Evolutionary conservation across 1,140 invertebrate genomes (phyloP).

Genomic region (Hyles euphorbiae): DNA sequence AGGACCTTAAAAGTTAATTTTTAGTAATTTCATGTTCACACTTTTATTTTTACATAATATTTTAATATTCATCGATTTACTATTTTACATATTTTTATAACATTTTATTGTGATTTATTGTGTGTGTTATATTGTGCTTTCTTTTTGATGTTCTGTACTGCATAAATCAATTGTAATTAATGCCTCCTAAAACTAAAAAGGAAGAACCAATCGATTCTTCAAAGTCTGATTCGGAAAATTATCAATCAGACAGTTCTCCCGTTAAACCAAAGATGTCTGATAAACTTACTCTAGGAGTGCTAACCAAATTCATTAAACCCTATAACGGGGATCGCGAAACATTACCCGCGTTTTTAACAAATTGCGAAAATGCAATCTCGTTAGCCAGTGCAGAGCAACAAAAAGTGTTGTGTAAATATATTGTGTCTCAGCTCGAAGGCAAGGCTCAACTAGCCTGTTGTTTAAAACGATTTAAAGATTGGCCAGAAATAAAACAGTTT

Average conservation of each 20-base stretch:
- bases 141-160: conserved; percentile 1
- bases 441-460: conserved; percentile 2
- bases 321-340: conserved; percentile 18
- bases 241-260: neutral
- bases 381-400: conserved; percentile 16
- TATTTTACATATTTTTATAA: neutral
- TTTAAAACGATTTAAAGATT: conserved; percentile 21
- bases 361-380: conserved; percentile 21
- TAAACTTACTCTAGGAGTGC: conserved; percentile 5
- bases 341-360: conserved; percentile 20
- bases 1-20: too few relatives aligned
- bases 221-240: neutral
- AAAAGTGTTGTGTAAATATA: conserved; percentile 20
- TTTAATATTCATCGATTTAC: neutral
- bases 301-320: conserved; percentile 22
- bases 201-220: neutral
- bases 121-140: neutral
- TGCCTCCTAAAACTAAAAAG: neutral
- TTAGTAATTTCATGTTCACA: neutral
- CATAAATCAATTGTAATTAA: neutral
- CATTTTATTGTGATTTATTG: too few relatives aligned
- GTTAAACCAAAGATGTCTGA: conserved; percentile 2
- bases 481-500: conserved; percentile 20
- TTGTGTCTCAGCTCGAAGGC: conserved; percentile 25
- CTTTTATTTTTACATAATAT: neutral